phyloP scores from a whole-genome alignment of 2,888 invertebrate genomes.

The Julus scanicus region DNA sequence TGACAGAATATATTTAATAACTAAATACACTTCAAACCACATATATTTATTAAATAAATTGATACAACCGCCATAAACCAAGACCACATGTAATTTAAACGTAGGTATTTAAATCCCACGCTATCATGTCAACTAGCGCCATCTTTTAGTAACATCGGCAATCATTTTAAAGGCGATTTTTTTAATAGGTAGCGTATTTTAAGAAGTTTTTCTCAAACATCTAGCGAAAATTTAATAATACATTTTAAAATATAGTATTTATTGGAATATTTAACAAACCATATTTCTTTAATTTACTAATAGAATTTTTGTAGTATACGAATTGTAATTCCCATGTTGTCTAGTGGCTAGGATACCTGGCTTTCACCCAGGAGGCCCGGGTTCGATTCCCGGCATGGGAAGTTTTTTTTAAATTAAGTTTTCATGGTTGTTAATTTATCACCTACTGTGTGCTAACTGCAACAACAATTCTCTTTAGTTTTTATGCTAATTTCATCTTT shows the following conservation, averaged over 20 bases:
- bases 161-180: background rate
- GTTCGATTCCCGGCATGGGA: conserved; percentile 51
- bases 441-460: no score
- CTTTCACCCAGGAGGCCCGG: conserved; percentile 52
- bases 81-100: background rate
- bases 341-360: conserved; percentile 52
- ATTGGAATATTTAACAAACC: background rate
- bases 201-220: background rate
- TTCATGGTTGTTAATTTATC: no score
- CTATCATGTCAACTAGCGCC: background rate
- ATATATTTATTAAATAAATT: background rate
- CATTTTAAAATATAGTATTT: background rate
- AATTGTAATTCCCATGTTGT: background rate
- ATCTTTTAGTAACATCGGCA: background rate
- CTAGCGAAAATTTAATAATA: background rate
- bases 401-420: background rate
- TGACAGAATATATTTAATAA: background rate
- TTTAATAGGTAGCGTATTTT: background rate
- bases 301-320: background rate
- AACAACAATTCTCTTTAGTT: no score
- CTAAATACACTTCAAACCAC: background rate
- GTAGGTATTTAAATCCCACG: background rate
- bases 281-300: background rate
- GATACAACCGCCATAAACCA: background rate
- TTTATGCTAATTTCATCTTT: no score